Evolutionary conservation across 2,888 invertebrate genomes (phyloP).

Genomic region (Hipparchia semele): DNA sequence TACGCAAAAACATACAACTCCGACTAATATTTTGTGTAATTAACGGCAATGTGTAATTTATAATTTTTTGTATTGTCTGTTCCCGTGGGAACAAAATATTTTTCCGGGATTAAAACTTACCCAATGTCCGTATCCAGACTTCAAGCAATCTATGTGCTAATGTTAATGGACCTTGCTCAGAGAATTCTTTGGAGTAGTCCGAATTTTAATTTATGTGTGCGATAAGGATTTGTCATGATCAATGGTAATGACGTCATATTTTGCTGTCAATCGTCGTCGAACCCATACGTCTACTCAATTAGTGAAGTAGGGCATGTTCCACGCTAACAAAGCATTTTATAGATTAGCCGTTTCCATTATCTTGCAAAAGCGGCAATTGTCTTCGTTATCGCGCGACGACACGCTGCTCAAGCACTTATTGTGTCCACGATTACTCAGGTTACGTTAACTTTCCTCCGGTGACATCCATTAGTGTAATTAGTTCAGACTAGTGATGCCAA

Average conservation of each 20-base stretch:
- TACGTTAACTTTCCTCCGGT: constrained; percentile 37
- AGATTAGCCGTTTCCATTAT: constrained; percentile 57
- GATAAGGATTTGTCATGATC: background rate
- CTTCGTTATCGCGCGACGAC: constrained; percentile 58
- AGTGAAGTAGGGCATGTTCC: constrained; percentile 53
- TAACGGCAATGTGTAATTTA: too few relatives aligned
- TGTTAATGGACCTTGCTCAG: too few relatives aligned
- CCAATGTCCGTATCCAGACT: too few relatives aligned
- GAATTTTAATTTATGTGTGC: too few relatives aligned
- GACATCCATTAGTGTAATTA: constrained; percentile 37
- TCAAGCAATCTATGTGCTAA: too few relatives aligned
- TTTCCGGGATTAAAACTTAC: too few relatives aligned
- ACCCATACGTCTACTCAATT: constrained; percentile 39
- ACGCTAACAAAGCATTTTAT: constrained; percentile 44
- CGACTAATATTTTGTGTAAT: too few relatives aligned
- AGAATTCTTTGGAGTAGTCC: too few relatives aligned
- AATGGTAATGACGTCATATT: background rate
- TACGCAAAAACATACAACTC: too few relatives aligned
- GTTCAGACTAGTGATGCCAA: background rate
- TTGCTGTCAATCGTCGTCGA: background rate
- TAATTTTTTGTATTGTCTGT: too few relatives aligned
- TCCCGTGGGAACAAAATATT: too few relatives aligned
- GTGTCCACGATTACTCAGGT: constrained; percentile 37
- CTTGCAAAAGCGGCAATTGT: constrained; percentile 59
- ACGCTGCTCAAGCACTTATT: constrained; percentile 38